Evolutionary conservation across 2,113 vertebrate genomes (phyloP).

Genomic region (Theropithecus gelada): DNA sequence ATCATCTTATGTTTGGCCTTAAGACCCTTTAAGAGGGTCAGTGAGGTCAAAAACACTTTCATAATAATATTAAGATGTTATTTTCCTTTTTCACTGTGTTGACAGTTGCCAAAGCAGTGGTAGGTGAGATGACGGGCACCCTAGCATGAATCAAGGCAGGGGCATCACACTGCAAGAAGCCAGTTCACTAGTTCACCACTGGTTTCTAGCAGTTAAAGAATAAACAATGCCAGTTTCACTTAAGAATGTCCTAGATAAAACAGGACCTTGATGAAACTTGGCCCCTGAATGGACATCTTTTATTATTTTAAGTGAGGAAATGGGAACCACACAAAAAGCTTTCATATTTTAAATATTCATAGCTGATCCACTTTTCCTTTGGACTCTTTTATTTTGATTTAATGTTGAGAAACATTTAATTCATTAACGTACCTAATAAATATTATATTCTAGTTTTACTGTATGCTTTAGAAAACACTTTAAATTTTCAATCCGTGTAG

Average conservation of each 20-base stretch:
- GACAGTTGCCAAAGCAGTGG: background rate
- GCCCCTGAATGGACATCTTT: background rate
- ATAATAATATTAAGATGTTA: background rate
- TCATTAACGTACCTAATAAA: background rate
- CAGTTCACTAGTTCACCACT: background rate
- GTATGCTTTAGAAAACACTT: background rate
- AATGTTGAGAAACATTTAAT: slow-evolving; percentile 34
- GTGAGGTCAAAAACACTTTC: background rate
- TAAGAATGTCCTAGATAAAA: background rate
- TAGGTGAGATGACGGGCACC: background rate
- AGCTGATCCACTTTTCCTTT: background rate
- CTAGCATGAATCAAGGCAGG: background rate
- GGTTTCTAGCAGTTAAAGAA: background rate
- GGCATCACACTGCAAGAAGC: background rate
- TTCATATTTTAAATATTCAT: background rate
- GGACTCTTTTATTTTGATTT: background rate
- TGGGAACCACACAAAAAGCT: background rate
- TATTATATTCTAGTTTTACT: slow-evolving; percentile 25
- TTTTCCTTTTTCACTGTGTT: background rate
- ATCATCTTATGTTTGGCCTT: background rate
- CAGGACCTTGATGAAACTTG: background rate
- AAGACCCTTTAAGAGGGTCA: background rate
- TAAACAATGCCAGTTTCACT: background rate
- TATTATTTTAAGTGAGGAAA: background rate
- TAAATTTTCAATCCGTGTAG: background rate